Percentiles rank a stretch among this genome's conserved stretches.
Evolutionary conservation across 2,797 vertebrate species (phyloP).

Genomic region (Intellagama lesueurii): DNA sequence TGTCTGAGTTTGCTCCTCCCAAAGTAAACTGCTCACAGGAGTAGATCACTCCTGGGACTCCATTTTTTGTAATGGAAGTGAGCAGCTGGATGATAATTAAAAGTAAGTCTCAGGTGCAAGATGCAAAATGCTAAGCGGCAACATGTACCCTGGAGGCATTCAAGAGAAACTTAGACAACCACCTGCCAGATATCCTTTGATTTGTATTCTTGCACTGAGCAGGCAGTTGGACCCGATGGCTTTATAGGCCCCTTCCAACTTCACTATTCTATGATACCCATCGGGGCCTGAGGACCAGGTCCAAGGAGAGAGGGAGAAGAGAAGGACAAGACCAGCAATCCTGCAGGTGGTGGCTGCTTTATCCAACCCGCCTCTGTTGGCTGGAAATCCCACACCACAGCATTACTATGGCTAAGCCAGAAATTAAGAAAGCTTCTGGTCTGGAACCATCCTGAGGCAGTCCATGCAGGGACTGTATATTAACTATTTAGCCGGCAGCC

Average conservation of each 20-base stretch:
- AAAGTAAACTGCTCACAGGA: background rate
- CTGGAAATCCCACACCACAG: background rate
- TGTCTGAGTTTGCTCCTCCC: background rate
- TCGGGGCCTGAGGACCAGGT: background rate
- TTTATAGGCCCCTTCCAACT: no score
- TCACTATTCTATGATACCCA: no score
- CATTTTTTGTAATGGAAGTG: background rate
- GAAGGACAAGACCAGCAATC: background rate
- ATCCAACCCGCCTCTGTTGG: background rate
- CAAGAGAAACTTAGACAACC: no score
- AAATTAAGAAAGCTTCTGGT: background rate
- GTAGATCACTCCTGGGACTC: background rate
- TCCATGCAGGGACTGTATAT: background rate
- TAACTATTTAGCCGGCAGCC: background rate
- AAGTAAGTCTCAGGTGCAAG: background rate
- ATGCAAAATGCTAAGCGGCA: background rate
- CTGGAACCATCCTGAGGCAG: background rate
- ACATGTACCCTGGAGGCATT: background rate
- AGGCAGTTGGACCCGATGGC: no score
- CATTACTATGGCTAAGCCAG: background rate
- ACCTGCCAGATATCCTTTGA: no score
- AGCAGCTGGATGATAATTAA: background rate
- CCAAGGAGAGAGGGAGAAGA: background rate
- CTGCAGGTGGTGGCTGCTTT: no score
- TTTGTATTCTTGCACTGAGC: no score